These are phyloP conservation scores for Chondrilla cf. caribensis DNA, from an alignment of 37 sponge, comb jelly and placozoan genomes.

Conservation along the genomic window DNA sequence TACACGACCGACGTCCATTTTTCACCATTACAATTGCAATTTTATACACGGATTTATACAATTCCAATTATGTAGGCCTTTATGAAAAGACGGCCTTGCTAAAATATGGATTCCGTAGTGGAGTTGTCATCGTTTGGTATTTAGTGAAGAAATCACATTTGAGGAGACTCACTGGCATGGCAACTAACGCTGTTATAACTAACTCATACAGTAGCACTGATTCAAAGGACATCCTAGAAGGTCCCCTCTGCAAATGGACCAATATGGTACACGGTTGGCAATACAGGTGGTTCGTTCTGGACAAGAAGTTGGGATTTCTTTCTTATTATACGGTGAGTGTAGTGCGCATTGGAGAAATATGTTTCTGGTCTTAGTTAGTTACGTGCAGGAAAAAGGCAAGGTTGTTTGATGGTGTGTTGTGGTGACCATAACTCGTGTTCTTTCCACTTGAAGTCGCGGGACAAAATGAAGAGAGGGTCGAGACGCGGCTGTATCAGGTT, in stretches of 20 bases:
- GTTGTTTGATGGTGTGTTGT: too few species aligned
- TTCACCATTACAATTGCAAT: background rate
- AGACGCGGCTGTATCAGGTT: conserved; percentile 71
- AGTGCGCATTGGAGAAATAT: background rate
- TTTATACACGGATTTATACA: background rate
- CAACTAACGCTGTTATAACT: too few species aligned
- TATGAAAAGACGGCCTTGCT: too few species aligned
- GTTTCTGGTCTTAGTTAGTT: too few species aligned
- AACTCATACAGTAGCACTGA: conserved; percentile 9
- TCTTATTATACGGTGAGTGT: conserved; percentile 88
- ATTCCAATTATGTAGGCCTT: too few species aligned
- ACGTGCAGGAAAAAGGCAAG: too few species aligned
- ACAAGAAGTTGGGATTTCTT: conserved; percentile 80
- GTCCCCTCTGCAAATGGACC: conserved; percentile 98
- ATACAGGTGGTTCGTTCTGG: conserved; percentile 96
- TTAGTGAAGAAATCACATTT: too few species aligned
- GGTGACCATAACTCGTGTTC: background rate
- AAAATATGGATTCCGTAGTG: too few species aligned
- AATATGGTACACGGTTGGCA: conserved; percentile 98
- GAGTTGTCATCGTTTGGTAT: too few species aligned
- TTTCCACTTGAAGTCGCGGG: conserved; percentile 61
- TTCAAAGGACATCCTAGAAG: conserved; percentile 61
- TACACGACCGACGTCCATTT: background rate
- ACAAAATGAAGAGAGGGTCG: conserved; percentile 89
- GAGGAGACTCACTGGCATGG: too few species aligned